Evolutionary conservation across 2,888 invertebrate genomes (phyloP).

Genomic region (Lobophora halterata): DNA sequence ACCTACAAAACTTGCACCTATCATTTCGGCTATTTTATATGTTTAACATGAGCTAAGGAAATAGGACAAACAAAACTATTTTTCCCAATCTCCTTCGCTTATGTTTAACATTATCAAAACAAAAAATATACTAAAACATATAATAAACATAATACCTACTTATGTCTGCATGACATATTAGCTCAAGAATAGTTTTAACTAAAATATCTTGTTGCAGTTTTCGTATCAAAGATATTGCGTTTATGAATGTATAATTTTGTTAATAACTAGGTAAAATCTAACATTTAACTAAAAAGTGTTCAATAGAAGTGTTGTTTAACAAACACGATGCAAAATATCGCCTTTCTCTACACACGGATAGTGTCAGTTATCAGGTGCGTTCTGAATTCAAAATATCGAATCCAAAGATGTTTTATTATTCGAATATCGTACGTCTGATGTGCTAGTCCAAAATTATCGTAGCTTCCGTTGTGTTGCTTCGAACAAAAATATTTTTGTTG

Average conservation of each 20-base stretch:
- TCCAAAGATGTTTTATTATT: constrained; percentile 54
- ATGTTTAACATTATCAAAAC: too few species aligned
- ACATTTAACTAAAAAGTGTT: constrained; percentile 8
- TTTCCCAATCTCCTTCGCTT: too few species aligned
- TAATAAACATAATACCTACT: too few species aligned
- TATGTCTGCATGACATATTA: too few species aligned
- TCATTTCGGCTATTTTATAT: neutral
- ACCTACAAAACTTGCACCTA: constrained; percentile 15
- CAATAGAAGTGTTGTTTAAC: constrained; percentile 23
- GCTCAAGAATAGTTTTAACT: too few species aligned
- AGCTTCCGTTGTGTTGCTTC: constrained; percentile 51
- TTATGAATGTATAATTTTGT: too few species aligned
- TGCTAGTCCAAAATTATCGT: constrained; percentile 56
- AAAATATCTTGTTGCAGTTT: too few species aligned
- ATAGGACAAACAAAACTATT: too few species aligned
- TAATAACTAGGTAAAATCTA: too few species aligned
- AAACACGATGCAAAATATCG: constrained; percentile 15
- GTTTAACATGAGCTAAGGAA: too few species aligned
- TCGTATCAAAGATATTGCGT: too few species aligned
- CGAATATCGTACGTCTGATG: constrained; percentile 46
- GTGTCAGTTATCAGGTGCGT: constrained; percentile 34
- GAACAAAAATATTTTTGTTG: constrained; percentile 37
- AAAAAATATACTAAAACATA: too few species aligned
- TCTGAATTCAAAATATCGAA: constrained; percentile 35
- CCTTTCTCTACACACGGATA: constrained; percentile 26